Conservation (phyloP, 2,888 invertebrate species). For the Nudaria mundana region DNA sequence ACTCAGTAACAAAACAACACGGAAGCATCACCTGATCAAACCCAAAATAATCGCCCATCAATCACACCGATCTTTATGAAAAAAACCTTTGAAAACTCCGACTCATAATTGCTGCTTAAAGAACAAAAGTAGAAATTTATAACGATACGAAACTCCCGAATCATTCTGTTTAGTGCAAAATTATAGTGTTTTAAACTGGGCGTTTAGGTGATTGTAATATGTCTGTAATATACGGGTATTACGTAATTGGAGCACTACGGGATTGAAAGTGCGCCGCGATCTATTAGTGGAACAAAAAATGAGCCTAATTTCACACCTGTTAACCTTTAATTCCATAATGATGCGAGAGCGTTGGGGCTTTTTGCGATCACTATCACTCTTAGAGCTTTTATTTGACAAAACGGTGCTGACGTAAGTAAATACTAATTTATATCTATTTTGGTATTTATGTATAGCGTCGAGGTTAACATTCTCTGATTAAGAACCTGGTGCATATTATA, state of each 20-base stretch:
- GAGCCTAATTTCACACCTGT: conserved; percentile 79
- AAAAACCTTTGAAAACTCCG: conserved; percentile 66
- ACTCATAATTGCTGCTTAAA: conserved; percentile 66
- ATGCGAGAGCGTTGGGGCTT: conserved; percentile 59
- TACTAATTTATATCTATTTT: too few species aligned
- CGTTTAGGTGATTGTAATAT: conserved; percentile 73
- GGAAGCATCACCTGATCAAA: conserved; percentile 68
- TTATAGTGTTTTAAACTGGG: conserved; percentile 74
- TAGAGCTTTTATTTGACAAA: conserved; percentile 4
- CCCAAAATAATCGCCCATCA: conserved; percentile 75
- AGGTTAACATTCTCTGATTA: too few species aligned
- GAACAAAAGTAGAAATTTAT: conserved; percentile 78
- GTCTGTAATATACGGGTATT: conserved; percentile 65
- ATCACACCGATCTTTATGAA: conserved; percentile 64
- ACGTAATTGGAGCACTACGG: conserved; percentile 62
- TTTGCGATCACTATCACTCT: conserved; percentile 37
- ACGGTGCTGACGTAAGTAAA: neutral
- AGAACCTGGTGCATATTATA: too few species aligned
- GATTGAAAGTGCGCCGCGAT: conserved; percentile 64
- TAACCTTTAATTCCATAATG: conserved; percentile 75
- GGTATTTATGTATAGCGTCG: too few species aligned
- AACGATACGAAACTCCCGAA: conserved; percentile 74
- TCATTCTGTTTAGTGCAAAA: conserved; percentile 78
- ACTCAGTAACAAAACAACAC: conserved; percentile 60
- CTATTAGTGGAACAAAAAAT: conserved; percentile 73